These are phyloP conservation scores for Eugnorisma glareosa DNA, from an alignment of 2,888 invertebrate species.

Conservation along the genomic window DNA sequence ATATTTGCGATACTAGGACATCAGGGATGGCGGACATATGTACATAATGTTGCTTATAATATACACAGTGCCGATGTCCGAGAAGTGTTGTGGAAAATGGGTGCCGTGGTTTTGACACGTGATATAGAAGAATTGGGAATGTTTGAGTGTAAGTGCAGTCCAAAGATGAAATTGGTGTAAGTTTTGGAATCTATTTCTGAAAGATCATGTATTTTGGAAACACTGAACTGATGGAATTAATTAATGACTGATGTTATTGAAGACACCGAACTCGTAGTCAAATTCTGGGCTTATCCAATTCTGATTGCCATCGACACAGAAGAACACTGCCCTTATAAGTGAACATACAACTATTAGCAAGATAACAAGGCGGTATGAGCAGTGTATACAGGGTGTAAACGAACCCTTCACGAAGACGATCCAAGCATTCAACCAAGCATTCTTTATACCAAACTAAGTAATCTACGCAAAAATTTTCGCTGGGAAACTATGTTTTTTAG, in stretches of 20 bases:
- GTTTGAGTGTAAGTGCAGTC: background rate
- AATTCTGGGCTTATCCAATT: background rate
- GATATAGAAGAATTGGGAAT: background rate
- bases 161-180: background rate
- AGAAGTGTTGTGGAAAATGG: background rate
- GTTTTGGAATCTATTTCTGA: background rate
- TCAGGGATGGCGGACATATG: constrained; percentile 38
- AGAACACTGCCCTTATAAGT: background rate
- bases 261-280: background rate
- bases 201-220: background rate
- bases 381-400: background rate
- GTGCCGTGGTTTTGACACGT: background rate
- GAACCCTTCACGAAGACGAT: no score
- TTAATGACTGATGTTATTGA: background rate
- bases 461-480: no score
- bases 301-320: background rate
- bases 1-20: constrained; percentile 49
- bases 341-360: background rate
- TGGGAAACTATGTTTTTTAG: no score
- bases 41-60: background rate
- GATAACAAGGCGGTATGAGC: background rate
- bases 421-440: no score
- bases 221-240: background rate
- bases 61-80: background rate
- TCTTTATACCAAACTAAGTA: no score